Evolutionary conservation across 2,888 invertebrate species (phyloP), one percentile per base, ranked within the genome.

Genomic region (Drosophila cyrtoloma): DNA sequence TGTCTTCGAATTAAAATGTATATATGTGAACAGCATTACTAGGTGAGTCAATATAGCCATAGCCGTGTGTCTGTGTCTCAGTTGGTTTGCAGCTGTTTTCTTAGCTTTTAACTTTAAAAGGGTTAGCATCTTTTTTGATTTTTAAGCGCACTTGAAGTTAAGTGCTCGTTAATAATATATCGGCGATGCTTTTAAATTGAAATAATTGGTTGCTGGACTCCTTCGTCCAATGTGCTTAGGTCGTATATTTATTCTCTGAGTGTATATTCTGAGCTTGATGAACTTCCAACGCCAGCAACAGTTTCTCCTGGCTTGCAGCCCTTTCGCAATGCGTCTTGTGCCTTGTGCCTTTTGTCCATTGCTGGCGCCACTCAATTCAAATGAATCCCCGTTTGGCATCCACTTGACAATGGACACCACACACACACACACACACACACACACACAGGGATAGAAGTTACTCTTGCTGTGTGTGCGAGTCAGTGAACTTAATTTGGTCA

Each of bases 401-500:
- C 79, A 84, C 79, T 86, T 87, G 86, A 86, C 87, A 86, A 87
- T 87, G 82, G 84, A 70, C 62, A 65, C 71, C 71, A 77, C 68
- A 67, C 82, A 67, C 63, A 69, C 51, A 59, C 71, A 79, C 66
- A 67, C 80, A 67, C 63, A 69, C 63, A 44, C 52, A 42, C n/a
- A 19, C 44, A 16, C 30, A 19, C 47, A 47, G 28, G 16, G 3
- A 10, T 2, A 22, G 14, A 53, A 32, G 30, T 26, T 16, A 16
- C 39, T 57, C 47, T 35, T 10, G 50, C 37, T 57, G 52, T 66
- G 58, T 74, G 78, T 66, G 75, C 60, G 77, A 86, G 90, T 86
- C 89, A 88, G 81, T 88, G 88, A 91, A 92, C 92, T 91, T 92
- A 91, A 92, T 92, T 92, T 91, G 88, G 91, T 92, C 91, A 90